Evolutionary conservation across 1,140 invertebrate species (phyloP), one percentile per base, ranked within the genome.

Genomic region (Ips typographus): DNA sequence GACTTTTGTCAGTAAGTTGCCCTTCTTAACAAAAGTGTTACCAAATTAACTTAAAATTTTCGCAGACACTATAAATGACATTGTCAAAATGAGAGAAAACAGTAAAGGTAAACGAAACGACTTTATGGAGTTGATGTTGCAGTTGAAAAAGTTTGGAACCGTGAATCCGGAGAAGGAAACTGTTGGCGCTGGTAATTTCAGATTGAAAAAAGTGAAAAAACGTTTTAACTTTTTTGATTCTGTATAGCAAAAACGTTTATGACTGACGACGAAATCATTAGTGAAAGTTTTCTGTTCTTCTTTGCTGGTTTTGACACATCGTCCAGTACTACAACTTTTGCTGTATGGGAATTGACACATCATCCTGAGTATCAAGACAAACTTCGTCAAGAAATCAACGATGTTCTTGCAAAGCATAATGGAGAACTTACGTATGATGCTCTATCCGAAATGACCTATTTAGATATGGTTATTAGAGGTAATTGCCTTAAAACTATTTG

Each of bases 291-390:
- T 44, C 80, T 88, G 2, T 89, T 89, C 72, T 85, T 89, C 71
- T 72, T 87, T 8, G 89, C 88, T 43, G 89, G 89, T 8, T 90
- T 87, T 76, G 90, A 91, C 70, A 90, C 90, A 0, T 89, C 89
- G 0, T 84, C 87, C 1, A 84, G 84, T 1, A 82, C 87, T 0
- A 80, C 89, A 1, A 80, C 84, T 36, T 86, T 85, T 68, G 81
- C 83, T 2, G 67, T 86, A 1, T 86, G 85, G 68, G 83, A 85
- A 71, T 75, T 90, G 44, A 84, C 89, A 0, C 77, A 82, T 47
- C 81, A 89, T 75, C 82, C 82, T 1, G 84, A 86, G 3, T 79
- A 86, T n/a, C 86, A 90, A 59, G 75, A 84, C 37, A 83, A 82
- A 68, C 71, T 89, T 0, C 76, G 83, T 37, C 66, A 81, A 3